A percentile compares a stretch with the other conserved stretches of the same genome.
phyloP scores from a whole-genome alignment of 2,113 vertebrate genomes.

The Cyprinodon tularosa region DNA sequence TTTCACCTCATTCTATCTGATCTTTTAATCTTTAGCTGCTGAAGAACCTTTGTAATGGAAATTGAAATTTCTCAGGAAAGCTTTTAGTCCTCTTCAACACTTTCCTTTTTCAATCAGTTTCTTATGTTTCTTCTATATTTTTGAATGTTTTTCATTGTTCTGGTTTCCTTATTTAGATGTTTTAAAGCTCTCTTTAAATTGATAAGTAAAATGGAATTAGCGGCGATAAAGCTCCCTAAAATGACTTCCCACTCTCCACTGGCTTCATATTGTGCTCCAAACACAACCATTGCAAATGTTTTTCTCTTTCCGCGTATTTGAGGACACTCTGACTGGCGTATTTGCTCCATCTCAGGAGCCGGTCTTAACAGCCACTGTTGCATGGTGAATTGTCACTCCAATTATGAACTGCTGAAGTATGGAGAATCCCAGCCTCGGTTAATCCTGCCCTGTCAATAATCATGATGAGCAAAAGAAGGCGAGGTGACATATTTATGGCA shows the following conservation, averaged over 20 bases:
- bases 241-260: not conserved
- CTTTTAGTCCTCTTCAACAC: too few relatives aligned
- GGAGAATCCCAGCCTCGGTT: conserved; percentile 69
- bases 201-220: not conserved
- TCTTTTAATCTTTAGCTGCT: too few relatives aligned
- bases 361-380: conserved; percentile 53
- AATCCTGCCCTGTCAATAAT: conserved; percentile 75
- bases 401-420: conserved; percentile 77
- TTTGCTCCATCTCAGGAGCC: conserved; percentile 57
- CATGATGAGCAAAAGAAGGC: conserved; percentile 66
- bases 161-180: too few relatives aligned
- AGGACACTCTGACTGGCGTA: conserved; percentile 51
- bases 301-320: conserved; percentile 28
- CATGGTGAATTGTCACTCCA: conserved; percentile 68
- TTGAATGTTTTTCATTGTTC: too few relatives aligned
- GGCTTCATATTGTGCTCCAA: conserved; percentile 9
- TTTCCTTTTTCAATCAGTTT: too few relatives aligned
- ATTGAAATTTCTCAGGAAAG: too few relatives aligned
- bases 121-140: too few relatives aligned
- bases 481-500: conserved; percentile 71
- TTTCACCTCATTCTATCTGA: too few relatives aligned
- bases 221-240: not conserved
- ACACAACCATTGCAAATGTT: conserved; percentile 9
- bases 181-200: too few relatives aligned
- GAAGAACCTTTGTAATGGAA: too few relatives aligned